Conservation (phyloP, 2,113 vertebrate species). For the Hippocampus guttulatus region DNA sequence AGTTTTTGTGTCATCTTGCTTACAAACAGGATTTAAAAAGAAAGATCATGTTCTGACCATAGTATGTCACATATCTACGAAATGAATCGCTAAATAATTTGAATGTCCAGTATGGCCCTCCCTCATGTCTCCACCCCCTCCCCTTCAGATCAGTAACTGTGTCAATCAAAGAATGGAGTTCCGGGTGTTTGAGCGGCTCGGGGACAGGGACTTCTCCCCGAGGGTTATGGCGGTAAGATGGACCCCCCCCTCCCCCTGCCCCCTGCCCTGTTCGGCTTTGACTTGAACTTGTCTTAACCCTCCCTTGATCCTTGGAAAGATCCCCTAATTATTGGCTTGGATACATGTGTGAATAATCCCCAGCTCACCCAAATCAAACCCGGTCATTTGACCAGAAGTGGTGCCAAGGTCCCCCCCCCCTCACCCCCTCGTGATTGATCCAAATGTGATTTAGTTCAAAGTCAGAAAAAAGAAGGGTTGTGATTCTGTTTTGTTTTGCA, state of each 20-base stretch:
- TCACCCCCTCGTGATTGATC: conserved; percentile 32
- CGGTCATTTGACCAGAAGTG: conserved; percentile 45
- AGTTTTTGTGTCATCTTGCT: background rate
- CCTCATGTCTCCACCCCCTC: conserved; percentile 64
- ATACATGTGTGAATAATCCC: conserved; percentile 56
- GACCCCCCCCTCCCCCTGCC: conserved; percentile 33
- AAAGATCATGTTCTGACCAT: background rate
- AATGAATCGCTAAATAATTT: conserved; percentile 27
- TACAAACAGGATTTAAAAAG: background rate
- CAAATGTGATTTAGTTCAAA: conserved; percentile 34
- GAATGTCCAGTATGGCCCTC: conserved; percentile 41
- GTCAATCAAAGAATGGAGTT: conserved; percentile 81
- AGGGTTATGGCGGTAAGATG: conserved; percentile 80
- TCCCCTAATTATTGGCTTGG: conserved; percentile 44
- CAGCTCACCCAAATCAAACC: conserved; percentile 35
- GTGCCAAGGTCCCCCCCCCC: conserved; percentile 17
- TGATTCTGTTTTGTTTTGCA: conserved; percentile 50
- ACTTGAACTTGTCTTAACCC: conserved; percentile 37
- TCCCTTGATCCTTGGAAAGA: conserved; percentile 33
- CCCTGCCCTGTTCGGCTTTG: conserved; percentile 18
- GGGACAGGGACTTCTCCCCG: conserved; percentile 74
- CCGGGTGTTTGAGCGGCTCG: conserved; percentile 77
- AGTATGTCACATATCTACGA: background rate
- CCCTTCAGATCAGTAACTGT: conserved; percentile 79
- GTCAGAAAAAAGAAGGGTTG: conserved; percentile 25